Percentiles rank a stretch among this genome's conserved stretches.
Conservation (phyloP, 2,113 vertebrate genomes). For the Hippocampus barbouri region DNA sequence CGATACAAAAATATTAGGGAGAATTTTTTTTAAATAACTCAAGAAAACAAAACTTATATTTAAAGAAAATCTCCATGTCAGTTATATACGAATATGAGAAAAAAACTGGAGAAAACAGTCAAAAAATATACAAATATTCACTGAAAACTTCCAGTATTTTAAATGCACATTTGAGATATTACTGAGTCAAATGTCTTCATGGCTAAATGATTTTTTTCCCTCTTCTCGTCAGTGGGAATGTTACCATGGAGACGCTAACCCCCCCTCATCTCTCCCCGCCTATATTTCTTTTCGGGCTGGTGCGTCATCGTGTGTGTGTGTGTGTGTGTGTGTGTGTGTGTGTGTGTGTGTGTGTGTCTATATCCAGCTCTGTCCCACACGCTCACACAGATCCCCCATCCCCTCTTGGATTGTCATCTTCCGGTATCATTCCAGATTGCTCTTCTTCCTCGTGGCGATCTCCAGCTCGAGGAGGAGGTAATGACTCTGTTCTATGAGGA, state of each 20-base stretch:
- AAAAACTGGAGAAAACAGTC: background rate
- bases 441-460: constrained; percentile 38
- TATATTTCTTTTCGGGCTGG: constrained; percentile 46
- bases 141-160: background rate
- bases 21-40: too few species aligned
- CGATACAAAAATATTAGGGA: too few species aligned
- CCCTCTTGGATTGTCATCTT: constrained; percentile 49
- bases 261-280: constrained; percentile 29
- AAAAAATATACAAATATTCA: background rate
- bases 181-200: background rate
- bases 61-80: background rate
- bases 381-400: constrained; percentile 26
- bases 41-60: too few species aligned
- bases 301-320: constrained; percentile 21
- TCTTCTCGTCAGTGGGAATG: constrained; percentile 63
- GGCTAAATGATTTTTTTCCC: constrained; percentile 68
- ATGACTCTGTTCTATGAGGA: constrained; percentile 36
- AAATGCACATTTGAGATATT: background rate
- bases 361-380: constrained; percentile 42
- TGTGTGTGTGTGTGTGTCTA: constrained; percentile 27
- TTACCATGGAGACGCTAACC: constrained; percentile 73
- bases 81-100: background rate
- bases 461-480: constrained; percentile 29
- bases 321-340: background rate
- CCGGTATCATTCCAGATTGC: constrained; percentile 40